Evolutionary conservation across 2,888 invertebrate species (phyloP).

Genomic region (Phaedon cochleariae): DNA sequence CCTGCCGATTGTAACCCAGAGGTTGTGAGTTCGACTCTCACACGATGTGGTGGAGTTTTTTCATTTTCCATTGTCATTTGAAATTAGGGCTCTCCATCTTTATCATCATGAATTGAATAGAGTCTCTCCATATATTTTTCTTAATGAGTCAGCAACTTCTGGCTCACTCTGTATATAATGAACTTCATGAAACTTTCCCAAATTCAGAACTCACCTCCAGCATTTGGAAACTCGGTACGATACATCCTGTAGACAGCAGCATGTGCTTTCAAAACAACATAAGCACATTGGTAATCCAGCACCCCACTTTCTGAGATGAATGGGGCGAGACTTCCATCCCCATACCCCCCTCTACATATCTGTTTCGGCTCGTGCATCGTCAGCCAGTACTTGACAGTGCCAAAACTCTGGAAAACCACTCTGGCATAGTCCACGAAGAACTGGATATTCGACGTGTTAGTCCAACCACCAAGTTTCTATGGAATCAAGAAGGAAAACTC

Average conservation of each 20-base stretch:
- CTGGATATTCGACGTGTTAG: conserved; percentile 68
- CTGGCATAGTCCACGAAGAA: conserved; percentile 69
- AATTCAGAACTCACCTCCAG: conserved; percentile 9
- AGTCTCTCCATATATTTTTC: too few relatives aligned
- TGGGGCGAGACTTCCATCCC: conserved; percentile 60
- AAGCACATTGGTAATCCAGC: conserved; percentile 69
- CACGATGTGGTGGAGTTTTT: too few relatives aligned
- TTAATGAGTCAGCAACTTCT: too few relatives aligned
- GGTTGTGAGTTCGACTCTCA: too few relatives aligned
- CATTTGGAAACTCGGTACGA: conserved; percentile 2
- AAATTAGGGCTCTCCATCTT: too few relatives aligned
- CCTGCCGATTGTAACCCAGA: too few relatives aligned
- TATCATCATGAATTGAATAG: too few relatives aligned
- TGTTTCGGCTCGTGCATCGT: conserved; percentile 65
- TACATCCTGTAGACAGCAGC: conserved; percentile 65
- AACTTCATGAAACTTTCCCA: not conserved
- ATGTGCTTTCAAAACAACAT: conserved; percentile 71
- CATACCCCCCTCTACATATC: conserved; percentile 54
- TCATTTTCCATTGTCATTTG: too few relatives aligned
- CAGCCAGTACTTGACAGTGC: conserved; percentile 64
- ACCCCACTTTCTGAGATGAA: conserved; percentile 63
- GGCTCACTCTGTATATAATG: too few relatives aligned
- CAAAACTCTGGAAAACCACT: conserved; percentile 65
- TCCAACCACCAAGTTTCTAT: conserved; percentile 67
- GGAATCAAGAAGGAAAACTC: not conserved